Percentiles rank a stretch among this genome's conserved stretches.
These are phyloP conservation scores for Cyphomyrmex costatus DNA, from an alignment of 1,140 invertebrate genomes.

Conservation along the genomic window DNA sequence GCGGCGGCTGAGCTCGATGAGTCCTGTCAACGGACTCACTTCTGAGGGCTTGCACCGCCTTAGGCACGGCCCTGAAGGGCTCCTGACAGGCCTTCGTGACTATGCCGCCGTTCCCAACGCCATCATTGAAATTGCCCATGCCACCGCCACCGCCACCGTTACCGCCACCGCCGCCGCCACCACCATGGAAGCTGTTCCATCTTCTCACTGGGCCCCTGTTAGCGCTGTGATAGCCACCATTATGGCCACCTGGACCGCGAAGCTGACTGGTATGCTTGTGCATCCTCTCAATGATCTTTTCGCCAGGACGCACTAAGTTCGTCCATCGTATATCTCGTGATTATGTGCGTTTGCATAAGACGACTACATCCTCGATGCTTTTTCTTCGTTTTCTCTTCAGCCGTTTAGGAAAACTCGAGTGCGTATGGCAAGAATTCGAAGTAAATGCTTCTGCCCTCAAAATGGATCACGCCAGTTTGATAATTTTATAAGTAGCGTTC, in stretches of 20 bases:
- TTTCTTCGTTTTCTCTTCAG: not conserved
- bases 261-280: slow-evolving; percentile 84
- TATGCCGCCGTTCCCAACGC: slow-evolving; percentile 72
- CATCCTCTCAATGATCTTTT: slow-evolving; percentile 76
- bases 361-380: slow-evolving; percentile 5
- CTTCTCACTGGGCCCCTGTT: slow-evolving; percentile 85
- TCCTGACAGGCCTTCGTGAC: slow-evolving; percentile 76
- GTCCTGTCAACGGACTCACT: slow-evolving; percentile 85
- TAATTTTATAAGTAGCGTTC: slow-evolving; percentile 2
- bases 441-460: not conserved
- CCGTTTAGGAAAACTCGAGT: not conserved
- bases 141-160: slow-evolving; percentile 49
- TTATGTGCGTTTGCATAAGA: not conserved
- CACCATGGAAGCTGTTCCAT: slow-evolving; percentile 88
- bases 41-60: slow-evolving; percentile 83
- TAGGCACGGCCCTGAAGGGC: slow-evolving; percentile 83
- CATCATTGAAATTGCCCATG: slow-evolving; percentile 75
- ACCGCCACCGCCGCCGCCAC: slow-evolving; percentile 66
- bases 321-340: slow-evolving; percentile 63
- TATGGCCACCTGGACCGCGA: slow-evolving; percentile 74
- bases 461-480: not conserved
- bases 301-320: slow-evolving; percentile 55
- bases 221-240: slow-evolving; percentile 64
- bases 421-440: not conserved
- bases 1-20: slow-evolving; percentile 81